A percentile compares a stretch with the other conserved stretches of the same genome.
Evolutionary conservation across 2,113 vertebrate genomes (phyloP).

Genomic region (Hiodon alosoides): DNA sequence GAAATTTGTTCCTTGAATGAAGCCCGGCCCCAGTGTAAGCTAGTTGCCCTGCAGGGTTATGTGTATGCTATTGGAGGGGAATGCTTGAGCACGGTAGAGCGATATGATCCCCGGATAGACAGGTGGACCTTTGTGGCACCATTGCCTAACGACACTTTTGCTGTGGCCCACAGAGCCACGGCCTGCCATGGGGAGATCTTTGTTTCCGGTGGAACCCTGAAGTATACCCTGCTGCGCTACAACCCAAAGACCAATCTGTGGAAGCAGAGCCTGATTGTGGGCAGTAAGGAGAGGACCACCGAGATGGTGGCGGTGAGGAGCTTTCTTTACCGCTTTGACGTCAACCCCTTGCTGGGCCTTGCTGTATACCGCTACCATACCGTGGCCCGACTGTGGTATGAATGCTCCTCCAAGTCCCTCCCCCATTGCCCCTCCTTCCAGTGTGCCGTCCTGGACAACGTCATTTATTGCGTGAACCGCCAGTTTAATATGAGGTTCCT

Average conservation of each 20-base stretch:
- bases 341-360: constrained; percentile 68
- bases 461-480: constrained; percentile 74
- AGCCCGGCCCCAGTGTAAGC: constrained; percentile 79
- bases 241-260: constrained; percentile 61
- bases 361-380: constrained; percentile 76
- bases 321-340: constrained; percentile 84
- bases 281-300: constrained; percentile 62
- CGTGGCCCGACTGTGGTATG: constrained; percentile 77
- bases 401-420: constrained; percentile 61
- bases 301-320: constrained; percentile 69
- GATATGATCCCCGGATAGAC: constrained; percentile 79
- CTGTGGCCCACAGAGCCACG: constrained; percentile 77
- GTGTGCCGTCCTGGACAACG: constrained; percentile 59
- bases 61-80: constrained; percentile 90
- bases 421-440: constrained; percentile 61
- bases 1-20: constrained; percentile 82
- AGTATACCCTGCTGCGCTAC: constrained; percentile 75
- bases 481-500: constrained; percentile 69
- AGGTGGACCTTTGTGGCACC: constrained; percentile 78
- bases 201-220: constrained; percentile 77
- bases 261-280: constrained; percentile 52
- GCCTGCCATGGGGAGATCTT: constrained; percentile 75
- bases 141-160: constrained; percentile 80
- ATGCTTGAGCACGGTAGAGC: constrained; percentile 80
- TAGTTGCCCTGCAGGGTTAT: constrained; percentile 76